These are phyloP conservation scores for Miniopterus natalensis DNA, from an alignment of 2,113 vertebrate species.

Conservation along the genomic window DNA sequence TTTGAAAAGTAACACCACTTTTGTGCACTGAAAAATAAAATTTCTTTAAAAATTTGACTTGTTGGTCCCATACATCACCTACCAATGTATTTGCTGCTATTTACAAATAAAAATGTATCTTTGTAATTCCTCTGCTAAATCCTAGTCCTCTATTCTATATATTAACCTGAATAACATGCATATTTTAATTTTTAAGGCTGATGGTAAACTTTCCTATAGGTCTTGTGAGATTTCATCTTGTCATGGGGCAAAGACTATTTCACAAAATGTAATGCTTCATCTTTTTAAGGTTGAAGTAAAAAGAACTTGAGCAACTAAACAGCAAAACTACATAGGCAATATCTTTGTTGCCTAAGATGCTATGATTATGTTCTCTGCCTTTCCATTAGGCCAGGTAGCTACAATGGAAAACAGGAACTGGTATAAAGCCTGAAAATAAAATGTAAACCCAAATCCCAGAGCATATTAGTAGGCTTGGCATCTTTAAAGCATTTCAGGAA, in stretches of 20 bases:
- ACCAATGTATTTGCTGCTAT: not conserved
- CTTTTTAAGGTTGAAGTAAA: conserved; percentile 29
- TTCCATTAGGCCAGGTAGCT: not conserved
- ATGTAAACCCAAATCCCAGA: conserved; percentile 1
- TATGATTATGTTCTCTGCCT: not conserved
- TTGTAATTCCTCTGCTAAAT: not conserved
- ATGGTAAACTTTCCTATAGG: conserved; percentile 31
- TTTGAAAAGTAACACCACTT: conserved; percentile 49
- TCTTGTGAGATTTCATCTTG: conserved; percentile 15
- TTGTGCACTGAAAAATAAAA: conserved; percentile 25
- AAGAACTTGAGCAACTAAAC: not conserved
- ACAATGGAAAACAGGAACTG: not conserved
- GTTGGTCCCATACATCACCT: not conserved
- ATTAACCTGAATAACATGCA: not conserved
- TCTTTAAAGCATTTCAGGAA: conserved; percentile 40
- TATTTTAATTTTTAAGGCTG: conserved; percentile 73
- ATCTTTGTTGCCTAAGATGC: not conserved
- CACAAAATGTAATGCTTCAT: conserved; percentile 13
- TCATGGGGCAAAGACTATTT: not conserved
- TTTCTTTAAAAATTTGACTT: not conserved
- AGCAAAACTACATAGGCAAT: conserved; percentile 36
- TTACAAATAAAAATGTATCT: conserved; percentile 54
- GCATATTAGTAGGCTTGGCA: conserved; percentile 26
- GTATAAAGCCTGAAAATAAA: conserved; percentile 11
- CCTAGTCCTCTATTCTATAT: not conserved